Base-by-base conservation (phyloP, 2,888 invertebrate genomes). In the Crocallis elinguaria region DNA sequence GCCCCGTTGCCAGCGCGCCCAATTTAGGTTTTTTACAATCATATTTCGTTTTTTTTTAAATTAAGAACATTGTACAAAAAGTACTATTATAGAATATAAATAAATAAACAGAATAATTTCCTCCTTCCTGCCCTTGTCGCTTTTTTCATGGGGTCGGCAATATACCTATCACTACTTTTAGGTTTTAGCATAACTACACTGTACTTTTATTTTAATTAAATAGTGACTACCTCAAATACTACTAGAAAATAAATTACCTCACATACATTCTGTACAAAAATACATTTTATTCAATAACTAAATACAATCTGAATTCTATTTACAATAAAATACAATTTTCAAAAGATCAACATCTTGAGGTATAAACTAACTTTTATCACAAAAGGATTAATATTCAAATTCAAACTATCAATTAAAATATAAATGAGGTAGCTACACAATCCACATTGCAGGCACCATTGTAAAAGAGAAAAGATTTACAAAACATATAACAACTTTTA, bases 401-500 rank as follows among this genome's bases (percentile, higher is more conserved):
- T 32, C 19, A 32, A 21, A n/a, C n/a, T n/a, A n/a, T n/a, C 17
- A 30, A 42, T 29, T 29, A 41, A 1, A 8, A 21, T 12, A 9
- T 16, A 0, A 16, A 14, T 60, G 64, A 69, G 67, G 63, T 67
- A 67, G 60, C 35, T 57, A 60, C 13, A 38, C 41, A 44, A 42
- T 46, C 49, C 49, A 64, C n/a, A n/a, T n/a, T n/a, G n/a, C 56
- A 58, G 29, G 23, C n/a, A 46, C n/a, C 35, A 48, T 51, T 50
- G 50, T 33, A 43, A 32, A 51, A 67, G 66, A 64, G 29, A 66
- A 73, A 67, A 67, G 62, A 69, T 66, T 67, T 75, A 75, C 67
- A 68, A 67, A 71, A 67, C 57, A 69, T 56, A 66, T 64, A 73
- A 69, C 65, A 69, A 71, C 64, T 69, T 71, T 69, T 70, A 69